phyloP scores from a whole-genome alignment of 2,113 vertebrate species.

The Ammodramus savannarum region DNA sequence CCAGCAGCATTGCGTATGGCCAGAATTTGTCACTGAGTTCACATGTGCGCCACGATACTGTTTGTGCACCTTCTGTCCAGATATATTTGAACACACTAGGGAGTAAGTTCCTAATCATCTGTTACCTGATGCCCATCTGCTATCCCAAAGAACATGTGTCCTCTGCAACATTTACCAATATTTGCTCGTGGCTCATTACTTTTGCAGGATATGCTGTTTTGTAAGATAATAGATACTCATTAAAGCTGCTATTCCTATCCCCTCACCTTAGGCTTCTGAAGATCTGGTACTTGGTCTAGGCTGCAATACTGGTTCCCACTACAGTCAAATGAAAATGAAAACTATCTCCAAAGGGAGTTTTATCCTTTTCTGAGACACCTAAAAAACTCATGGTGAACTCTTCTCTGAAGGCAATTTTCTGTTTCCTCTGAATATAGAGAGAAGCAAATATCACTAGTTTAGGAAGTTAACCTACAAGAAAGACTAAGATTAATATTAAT shows the following conservation, averaged over 20 bases:
- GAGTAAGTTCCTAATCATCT: constrained; percentile 29
- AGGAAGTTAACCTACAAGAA: not conserved
- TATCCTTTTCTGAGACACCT: not conserved
- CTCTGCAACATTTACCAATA: constrained; percentile 5
- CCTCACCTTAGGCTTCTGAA: not conserved
- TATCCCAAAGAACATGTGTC: not conserved
- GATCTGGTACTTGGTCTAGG: not conserved
- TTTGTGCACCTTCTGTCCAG: constrained; percentile 38
- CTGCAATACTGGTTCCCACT: not conserved
- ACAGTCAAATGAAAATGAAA: not conserved
- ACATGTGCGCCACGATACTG: not conserved
- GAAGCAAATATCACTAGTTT: not conserved
- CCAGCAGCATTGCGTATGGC: not conserved
- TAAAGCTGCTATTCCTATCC: not conserved
- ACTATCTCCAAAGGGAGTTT: not conserved
- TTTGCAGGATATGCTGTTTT: not conserved
- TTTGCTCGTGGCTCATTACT: not conserved
- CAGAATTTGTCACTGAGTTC: constrained; percentile 34
- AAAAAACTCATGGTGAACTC: not conserved
- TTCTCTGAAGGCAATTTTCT: not conserved
- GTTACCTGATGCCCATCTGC: constrained; percentile 46
- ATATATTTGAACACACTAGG: constrained; percentile 21
- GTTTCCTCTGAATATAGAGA: not conserved
- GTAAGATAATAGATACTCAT: not conserved
- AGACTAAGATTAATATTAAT: not conserved